Evolutionary conservation across 2,113 vertebrate genomes (phyloP), one percentile per base, ranked within the genome.

Genomic region (Manacus vitellinus): DNA sequence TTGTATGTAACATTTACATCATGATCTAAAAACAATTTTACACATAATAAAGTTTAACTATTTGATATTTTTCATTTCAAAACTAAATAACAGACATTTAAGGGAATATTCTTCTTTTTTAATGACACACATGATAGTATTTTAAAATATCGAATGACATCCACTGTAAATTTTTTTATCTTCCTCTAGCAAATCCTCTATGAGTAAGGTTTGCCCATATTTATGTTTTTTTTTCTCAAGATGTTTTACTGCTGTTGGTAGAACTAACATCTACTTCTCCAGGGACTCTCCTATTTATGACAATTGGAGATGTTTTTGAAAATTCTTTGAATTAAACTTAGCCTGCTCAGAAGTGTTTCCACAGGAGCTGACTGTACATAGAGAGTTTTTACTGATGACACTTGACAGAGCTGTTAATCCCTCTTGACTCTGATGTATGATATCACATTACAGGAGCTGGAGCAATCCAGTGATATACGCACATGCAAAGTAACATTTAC

Each of bases 31-130:
- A 97, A 92, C 94, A 98, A 98, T 98, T 98, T 98, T 97, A 97
- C 97, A 98, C 97, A 92, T 97, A 97, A 98, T 98, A 98, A 98
- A 98, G 89, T 98, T 98, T 98, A 98, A 98, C 96, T 97, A 96
- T 97, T 98, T 96, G 93, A 65, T 97, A 97, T 97, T 97, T 98
- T 98, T 98, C 95, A 98, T 97, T 97, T 97, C 71, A 95, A 97
- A 98, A 97, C 94, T 96, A 97, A 98, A 96, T 97, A 98, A 97
- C 86, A 97, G 95, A 92, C 92, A 86, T 96, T 97, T 94, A 95
- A 96, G 96, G 85, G 91, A 89, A 92, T 95, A 89, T 80, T 86
- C 7, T 63, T 91, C 94, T 96, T 94, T 94, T 96, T 88, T 94
- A 89, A 97, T 89, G 92, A 88, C 76, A 95, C 95, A 94, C 85